phyloP scores from a whole-genome alignment of 1,140 invertebrate species.

The Philopotamus ludificatus region DNA sequence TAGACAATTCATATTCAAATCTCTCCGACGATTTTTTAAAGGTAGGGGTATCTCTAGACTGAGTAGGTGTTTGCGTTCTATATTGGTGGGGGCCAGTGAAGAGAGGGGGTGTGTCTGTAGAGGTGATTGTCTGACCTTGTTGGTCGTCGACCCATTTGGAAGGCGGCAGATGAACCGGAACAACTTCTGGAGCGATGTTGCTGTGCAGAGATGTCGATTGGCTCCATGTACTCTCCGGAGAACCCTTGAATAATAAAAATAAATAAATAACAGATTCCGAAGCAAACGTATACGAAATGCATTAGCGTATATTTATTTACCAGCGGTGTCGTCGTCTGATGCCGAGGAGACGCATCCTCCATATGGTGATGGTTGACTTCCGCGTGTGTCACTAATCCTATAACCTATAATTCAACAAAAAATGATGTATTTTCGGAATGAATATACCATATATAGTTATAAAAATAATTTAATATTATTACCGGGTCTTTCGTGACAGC shows the following conservation, averaged over 20 bases:
- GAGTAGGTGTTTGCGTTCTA: slow-evolving; percentile 7
- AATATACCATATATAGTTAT: neutral
- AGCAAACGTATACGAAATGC: neutral
- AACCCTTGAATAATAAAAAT: slow-evolving; percentile 50
- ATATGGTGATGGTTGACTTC: slow-evolving; percentile 59
- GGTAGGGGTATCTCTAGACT: slow-evolving; percentile 39
- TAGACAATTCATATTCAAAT: slow-evolving; percentile 45
- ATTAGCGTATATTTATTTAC: slow-evolving; percentile 47
- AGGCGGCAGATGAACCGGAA: slow-evolving; percentile 56
- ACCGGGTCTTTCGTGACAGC: slow-evolving; percentile 53
- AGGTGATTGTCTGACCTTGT: slow-evolving; percentile 48
- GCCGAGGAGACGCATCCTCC: slow-evolving; percentile 58
- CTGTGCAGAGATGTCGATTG: slow-evolving; percentile 48
- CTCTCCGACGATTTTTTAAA: slow-evolving; percentile 41
- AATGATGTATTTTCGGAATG: neutral
- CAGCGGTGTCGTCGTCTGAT: slow-evolving; percentile 58
- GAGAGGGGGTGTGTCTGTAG: slow-evolving; percentile 28
- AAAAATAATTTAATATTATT: too few species aligned
- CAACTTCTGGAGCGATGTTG: slow-evolving; percentile 48
- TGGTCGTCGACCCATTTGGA: slow-evolving; percentile 44
- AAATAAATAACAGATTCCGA: too few species aligned
- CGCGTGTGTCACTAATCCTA: slow-evolving; percentile 56
- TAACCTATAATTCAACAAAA: slow-evolving; percentile 44
- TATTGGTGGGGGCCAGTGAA: slow-evolving; percentile 44
- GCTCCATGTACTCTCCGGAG: slow-evolving; percentile 62